Conservation (phyloP, 2,113 vertebrate genomes). For the Aptenodytes patagonicus region DNA sequence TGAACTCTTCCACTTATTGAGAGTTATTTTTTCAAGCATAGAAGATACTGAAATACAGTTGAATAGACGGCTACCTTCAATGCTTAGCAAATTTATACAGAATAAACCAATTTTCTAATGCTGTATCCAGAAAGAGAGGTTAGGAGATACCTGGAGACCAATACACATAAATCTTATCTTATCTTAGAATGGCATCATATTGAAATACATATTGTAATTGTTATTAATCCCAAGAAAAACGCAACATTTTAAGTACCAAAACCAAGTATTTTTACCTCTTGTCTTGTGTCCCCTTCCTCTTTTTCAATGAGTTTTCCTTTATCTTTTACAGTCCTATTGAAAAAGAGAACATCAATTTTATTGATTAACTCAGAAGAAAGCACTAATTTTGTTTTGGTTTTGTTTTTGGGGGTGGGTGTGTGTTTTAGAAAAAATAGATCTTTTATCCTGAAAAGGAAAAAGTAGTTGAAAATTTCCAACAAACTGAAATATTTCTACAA, state of each 20-base stretch:
- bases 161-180: not conserved
- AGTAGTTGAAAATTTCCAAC: not conserved
- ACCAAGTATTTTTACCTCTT: constrained; percentile 52
- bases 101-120: not conserved
- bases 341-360: not conserved
- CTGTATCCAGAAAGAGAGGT: not conserved
- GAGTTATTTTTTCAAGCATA: not conserved
- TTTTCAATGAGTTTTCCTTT: constrained; percentile 7
- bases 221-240: not conserved
- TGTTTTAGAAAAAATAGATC: not conserved
- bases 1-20: not conserved
- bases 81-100: not conserved
- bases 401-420: not conserved
- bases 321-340: not conserved
- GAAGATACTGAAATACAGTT: not conserved
- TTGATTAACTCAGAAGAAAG: not conserved
- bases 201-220: not conserved
- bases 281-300: not conserved
- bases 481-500: not conserved
- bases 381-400: not conserved
- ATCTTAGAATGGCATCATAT: not conserved
- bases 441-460: not conserved
- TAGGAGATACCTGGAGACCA: not conserved
- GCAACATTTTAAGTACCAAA: not conserved
- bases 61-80: not conserved